Evolutionary conservation across 2,797 vertebrate species (phyloP).

Genomic region (Alcedo atthis): DNA sequence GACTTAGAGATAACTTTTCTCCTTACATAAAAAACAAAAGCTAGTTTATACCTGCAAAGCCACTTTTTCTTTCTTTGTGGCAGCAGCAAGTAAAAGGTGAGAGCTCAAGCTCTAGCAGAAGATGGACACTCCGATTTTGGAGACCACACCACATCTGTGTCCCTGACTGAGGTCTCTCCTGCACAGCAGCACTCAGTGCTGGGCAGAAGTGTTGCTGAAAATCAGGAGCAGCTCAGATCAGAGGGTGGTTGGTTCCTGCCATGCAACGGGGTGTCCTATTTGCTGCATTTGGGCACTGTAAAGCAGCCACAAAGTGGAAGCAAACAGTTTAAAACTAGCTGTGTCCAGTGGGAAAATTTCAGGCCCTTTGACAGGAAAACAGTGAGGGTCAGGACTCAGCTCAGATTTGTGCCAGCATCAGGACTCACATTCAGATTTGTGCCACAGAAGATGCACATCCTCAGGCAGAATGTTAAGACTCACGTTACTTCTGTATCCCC

Average conservation of each 20-base stretch:
- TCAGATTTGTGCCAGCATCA: neutral
- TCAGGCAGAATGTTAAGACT: neutral
- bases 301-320: neutral
- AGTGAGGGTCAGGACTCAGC: neutral
- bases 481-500: neutral
- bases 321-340: neutral
- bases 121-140: fast-evolving
- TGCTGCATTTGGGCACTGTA: fast-evolving
- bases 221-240: neutral
- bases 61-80: neutral
- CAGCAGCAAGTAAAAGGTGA: neutral
- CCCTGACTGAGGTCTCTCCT: neutral
- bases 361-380: neutral
- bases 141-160: neutral
- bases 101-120: neutral
- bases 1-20: neutral
- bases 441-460: neutral
- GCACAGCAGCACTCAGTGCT: neutral
- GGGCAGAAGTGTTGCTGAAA: neutral
- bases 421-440: too few species aligned
- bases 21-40: neutral
- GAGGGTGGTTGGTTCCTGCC: fast-evolving
- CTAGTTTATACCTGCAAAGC: neutral
- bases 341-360: neutral
- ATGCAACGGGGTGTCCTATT: neutral